Base-by-base conservation (phyloP, 2,113 vertebrate genomes). In the Cyprinodon tularosa region DNA sequence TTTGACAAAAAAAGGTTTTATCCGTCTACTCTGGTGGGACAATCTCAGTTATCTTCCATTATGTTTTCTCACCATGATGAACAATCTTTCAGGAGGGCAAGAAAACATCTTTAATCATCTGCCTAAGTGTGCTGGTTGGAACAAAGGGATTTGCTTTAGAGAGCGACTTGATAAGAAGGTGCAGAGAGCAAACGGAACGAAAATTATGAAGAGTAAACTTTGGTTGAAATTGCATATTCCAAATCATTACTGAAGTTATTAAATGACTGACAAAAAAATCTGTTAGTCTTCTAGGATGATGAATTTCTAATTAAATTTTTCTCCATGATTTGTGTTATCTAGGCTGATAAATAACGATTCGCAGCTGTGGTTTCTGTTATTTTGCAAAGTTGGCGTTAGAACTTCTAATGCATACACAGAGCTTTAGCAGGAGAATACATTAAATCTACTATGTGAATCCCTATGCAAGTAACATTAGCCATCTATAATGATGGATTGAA, bases 91-190 rank as follows among this genome's bases (percentile, higher is more conserved):
- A 84, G 48, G 76, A 77, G 64, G 13, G 15, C 70, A 57, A 80
- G 59, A 77, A 80, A 81, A 84, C 74, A 77, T 72, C 78, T 80
- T 88, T 70, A 84, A 85, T 84, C 77, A 76, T 53, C 29, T 17
- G 42, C 64, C 38, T 62, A 45, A 74, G 76, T 66, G 20, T 50
- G 10, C 45, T 76, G 15, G 76, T 77, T 61, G 72, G 42, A 13
- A 65, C 17, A 62, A 72, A 70, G 17, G 80, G 29, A 47, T 80
- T 80, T 61, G 42, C 71, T 80, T 44, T 14, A 71, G 44, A 71
- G 37, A 57, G 38, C 7, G 60, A 44, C 68, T 59, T 37, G 53
- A 72, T 63, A 80, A 82, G 50, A 17, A 76, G 59, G 50, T 14
- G 12, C 0, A 38, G 17, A 62, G 38, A 59, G 48, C 6, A 37